Percentiles rank a stretch among this genome's conserved stretches.
These are phyloP conservation scores for Apamea monoglypha DNA, from an alignment of 2,888 invertebrate species.

Conservation along the genomic window DNA sequence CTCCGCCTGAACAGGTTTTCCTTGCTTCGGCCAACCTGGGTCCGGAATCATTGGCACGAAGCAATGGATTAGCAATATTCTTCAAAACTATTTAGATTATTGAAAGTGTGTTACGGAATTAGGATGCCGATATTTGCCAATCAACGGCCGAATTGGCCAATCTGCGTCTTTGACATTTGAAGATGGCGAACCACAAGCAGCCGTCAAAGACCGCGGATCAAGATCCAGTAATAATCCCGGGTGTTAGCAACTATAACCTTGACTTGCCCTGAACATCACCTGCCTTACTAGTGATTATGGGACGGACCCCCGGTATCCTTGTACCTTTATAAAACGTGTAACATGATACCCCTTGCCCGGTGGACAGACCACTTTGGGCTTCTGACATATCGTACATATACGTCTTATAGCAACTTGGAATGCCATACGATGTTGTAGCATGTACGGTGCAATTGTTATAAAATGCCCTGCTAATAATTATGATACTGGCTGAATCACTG, in stretches of 20 bases:
- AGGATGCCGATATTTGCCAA: neutral
- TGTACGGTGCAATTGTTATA: too few relatives aligned
- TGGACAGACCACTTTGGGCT: neutral
- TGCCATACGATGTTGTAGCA: neutral
- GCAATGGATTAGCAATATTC: too few relatives aligned
- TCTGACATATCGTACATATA: neutral
- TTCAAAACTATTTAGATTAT: too few relatives aligned
- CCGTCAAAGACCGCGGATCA: neutral
- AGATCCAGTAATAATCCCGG: neutral
- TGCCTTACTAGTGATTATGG: neutral
- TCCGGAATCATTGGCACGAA: too few relatives aligned
- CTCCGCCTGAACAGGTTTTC: too few relatives aligned
- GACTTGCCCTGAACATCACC: neutral
- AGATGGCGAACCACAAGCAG: neutral
- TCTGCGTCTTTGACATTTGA: too few relatives aligned
- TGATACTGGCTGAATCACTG: too few relatives aligned
- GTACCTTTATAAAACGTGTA: neutral
- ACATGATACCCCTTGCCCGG: neutral
- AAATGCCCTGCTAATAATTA: neutral
- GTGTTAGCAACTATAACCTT: neutral
- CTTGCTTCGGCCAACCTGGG: too few relatives aligned
- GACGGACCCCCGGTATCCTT: neutral
- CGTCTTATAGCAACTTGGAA: too few relatives aligned
- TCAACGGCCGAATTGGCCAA: neutral
- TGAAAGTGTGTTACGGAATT: too few relatives aligned